A percentile compares a stretch with the other conserved stretches of the same genome.
Evolutionary conservation across 2,113 vertebrate species (phyloP).

Genomic region (Tenrec ecaudatus): DNA sequence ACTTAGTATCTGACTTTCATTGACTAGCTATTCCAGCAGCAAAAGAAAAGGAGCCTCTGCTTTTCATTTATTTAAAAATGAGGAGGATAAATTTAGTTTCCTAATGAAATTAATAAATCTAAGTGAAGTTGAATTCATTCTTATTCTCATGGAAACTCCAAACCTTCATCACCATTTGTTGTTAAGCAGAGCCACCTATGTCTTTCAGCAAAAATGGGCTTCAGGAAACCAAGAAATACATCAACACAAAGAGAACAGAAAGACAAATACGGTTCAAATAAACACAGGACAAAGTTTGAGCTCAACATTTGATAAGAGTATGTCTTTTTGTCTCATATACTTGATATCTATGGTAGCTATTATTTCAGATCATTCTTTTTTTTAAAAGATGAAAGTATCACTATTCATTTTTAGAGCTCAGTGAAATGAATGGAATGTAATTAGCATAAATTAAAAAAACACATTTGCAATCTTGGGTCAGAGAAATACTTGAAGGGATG

Average conservation of each 20-base stretch:
- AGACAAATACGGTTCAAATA: not conserved
- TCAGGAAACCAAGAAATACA: not conserved
- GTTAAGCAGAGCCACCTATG: not conserved
- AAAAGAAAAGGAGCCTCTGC: not conserved
- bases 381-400: too few relatives aligned
- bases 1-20: constrained; percentile 1
- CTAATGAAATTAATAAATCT: not conserved
- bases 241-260: not conserved
- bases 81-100: not conserved
- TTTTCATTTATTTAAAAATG: constrained; percentile 47
- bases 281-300: not conserved
- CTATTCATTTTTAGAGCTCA: too few relatives aligned
- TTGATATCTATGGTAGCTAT: too few relatives aligned
- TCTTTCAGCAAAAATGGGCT: not conserved
- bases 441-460: not conserved
- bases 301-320: not conserved
- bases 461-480: not conserved
- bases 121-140: too few relatives aligned
- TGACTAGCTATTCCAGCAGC: not conserved
- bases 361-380: too few relatives aligned
- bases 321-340: not conserved
- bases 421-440: not conserved
- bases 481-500: not conserved
- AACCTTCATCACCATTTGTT: not conserved
- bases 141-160: not conserved